Percentiles rank a stretch among this genome's conserved stretches.
phyloP scores from a whole-genome alignment of 2,797 vertebrate genomes.

The Aulostomus chinensis region DNA sequence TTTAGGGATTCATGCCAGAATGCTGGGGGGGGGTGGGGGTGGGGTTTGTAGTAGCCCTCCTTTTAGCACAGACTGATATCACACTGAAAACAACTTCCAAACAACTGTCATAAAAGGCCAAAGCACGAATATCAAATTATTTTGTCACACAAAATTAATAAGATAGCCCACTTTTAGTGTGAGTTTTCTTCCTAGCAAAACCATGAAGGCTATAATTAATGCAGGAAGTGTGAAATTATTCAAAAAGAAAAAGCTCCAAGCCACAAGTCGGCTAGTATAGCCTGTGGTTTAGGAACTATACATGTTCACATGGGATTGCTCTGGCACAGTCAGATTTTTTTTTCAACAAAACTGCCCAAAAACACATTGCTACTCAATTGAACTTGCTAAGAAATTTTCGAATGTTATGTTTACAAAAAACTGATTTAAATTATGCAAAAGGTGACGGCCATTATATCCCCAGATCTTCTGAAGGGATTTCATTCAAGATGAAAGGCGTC shows the following conservation, averaged over 20 bases:
- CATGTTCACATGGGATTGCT: conserved; percentile 20
- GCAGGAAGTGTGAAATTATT: conserved; percentile 53
- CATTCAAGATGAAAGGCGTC: too few relatives aligned
- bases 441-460: conserved; percentile 15
- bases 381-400: background rate
- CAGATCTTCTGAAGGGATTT: conserved; percentile 5
- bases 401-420: too few relatives aligned
- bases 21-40: conserved; percentile 20
- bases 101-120: conserved; percentile 17
- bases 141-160: conserved; percentile 16
- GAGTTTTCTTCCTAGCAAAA: background rate
- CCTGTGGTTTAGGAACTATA: conserved; percentile 41
- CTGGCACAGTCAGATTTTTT: background rate
- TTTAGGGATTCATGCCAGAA: conserved; percentile 36
- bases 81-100: conserved; percentile 21
- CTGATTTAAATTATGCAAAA: too few relatives aligned
- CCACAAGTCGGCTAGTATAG: conserved; percentile 18
- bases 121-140: conserved; percentile 24
- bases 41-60: conserved; percentile 12
- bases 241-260: conserved; percentile 36
- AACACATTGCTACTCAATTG: conserved; percentile 5
- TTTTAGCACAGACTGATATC: conserved; percentile 5
- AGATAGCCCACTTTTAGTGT: background rate
- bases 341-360: conserved; percentile 20
- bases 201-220: conserved; percentile 39